Base-by-base conservation (phyloP, 2,888 invertebrate species). In the Plusia festucae region DNA sequence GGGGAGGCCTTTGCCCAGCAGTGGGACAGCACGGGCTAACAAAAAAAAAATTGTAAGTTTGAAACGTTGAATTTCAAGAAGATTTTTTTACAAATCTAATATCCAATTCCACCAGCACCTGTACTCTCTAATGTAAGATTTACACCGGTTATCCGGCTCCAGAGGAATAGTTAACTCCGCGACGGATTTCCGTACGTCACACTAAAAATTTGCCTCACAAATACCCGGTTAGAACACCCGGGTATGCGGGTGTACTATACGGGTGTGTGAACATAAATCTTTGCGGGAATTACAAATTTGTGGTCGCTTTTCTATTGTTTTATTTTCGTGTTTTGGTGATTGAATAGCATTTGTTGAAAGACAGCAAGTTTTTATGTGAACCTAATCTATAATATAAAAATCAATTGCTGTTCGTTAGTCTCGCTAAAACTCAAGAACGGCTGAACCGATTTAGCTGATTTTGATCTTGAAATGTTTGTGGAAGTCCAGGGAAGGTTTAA, bases 111-210 rank as follows among this genome's bases (percentile, higher is more conserved):
- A 0, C 83, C 70, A 71, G 55, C 73, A 20, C 40, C 56, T 78
- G 87, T 92, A 87, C 92, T 83, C 85, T 87, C 89, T 89, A 93
- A 94, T 90, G 92, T 92, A 92, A 94, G 92, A 94, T 93, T 93
- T 93, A 94, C 93, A 86, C 91, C 86, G 91, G 91, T 89, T 89
- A 93, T 93, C 94, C 94, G 93, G 92, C 69, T 68, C 61, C 72
- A 80, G 85, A 88, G 87, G 86, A 88, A 89, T 88, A 90, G 89
- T 89, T 89, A 83, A 76, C 87, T 85, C 77, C 84, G 84, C 86
- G 81, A 70, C 78, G 89, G 92, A 93, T 83, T 82, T 93, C 93
- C 93, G 92, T 85, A 71, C 80, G 85, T 82, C 82, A 76, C 88
- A 84, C 88, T 91, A 92, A 92, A 92, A 92, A 92, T 92, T 91